A percentile compares a stretch with the other conserved stretches of the same genome.
These are phyloP conservation scores for Carapus acus DNA, from an alignment of 2,797 vertebrate genomes.

Conservation along the genomic window DNA sequence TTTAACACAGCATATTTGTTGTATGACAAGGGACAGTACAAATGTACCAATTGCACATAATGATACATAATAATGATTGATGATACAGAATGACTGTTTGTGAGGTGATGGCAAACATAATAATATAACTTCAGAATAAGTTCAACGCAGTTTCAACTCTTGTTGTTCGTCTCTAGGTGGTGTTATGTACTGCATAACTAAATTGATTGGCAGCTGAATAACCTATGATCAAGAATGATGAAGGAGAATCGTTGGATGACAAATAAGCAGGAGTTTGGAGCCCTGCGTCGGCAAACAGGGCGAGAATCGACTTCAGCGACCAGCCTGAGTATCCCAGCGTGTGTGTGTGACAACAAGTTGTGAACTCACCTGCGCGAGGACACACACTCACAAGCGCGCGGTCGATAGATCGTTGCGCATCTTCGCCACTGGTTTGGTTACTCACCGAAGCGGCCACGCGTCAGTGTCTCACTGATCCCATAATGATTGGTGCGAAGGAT, in stretches of 20 bases:
- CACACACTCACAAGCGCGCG: neutral
- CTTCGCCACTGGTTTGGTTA: neutral
- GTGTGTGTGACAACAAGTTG: neutral
- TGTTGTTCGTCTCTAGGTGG: neutral
- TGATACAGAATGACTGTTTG: no score
- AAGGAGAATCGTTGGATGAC: neutral
- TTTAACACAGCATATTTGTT: no score
- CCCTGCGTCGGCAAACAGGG: neutral
- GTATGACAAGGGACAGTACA: no score
- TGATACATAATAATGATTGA: no score
- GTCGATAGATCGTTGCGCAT: neutral
- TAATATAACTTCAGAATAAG: no score
- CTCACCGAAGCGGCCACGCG: constrained; percentile 26
- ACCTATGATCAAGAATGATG: neutral
- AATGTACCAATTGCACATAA: no score
- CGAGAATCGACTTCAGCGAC: neutral
- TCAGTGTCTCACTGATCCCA: constrained; percentile 7
- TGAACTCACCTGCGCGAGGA: neutral
- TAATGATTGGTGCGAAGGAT: constrained; percentile 5
- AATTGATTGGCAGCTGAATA: neutral
- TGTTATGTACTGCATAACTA: neutral
- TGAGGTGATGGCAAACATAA: no score
- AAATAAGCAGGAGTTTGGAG: neutral
- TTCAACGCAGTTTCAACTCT: no score
- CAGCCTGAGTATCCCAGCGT: neutral